Percentiles rank a stretch among this genome's conserved stretches.
phyloP scores from a whole-genome alignment of 2,113 vertebrate genomes.

The Merops nubicus region DNA sequence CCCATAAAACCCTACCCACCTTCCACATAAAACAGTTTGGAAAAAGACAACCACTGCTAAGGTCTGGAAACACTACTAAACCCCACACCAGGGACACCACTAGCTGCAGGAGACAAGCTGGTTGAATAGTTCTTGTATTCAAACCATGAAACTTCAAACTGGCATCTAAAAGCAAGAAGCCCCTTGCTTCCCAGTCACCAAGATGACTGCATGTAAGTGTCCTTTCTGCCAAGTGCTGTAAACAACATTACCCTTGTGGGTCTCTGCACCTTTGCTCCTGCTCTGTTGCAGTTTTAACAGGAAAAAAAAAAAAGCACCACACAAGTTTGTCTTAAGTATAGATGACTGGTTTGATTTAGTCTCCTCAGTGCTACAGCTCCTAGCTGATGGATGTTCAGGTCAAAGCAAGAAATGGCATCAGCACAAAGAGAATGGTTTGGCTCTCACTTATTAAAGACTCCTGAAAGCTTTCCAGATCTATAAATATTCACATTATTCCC shows the following conservation, averaged over 20 bases:
- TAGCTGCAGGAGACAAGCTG: neutral
- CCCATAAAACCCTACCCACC: constrained; percentile 15
- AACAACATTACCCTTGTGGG: fast-evolving
- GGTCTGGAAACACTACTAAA: neutral
- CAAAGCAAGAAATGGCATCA: constrained; percentile 34
- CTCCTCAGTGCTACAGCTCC: neutral
- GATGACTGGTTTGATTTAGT: neutral
- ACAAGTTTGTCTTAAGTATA: neutral
- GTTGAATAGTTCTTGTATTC: neutral
- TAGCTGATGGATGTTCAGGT: constrained; percentile 26
- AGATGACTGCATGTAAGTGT: neutral
- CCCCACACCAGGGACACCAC: fast-evolving
- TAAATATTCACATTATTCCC: constrained; percentile 58
- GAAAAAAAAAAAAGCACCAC: fast-evolving
- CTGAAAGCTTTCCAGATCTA: constrained; percentile 42
- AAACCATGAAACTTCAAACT: neutral
- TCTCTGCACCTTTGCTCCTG: neutral
- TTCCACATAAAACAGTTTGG: neutral
- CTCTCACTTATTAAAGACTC: constrained; percentile 25
- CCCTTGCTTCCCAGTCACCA: neutral
- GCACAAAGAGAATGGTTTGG: neutral
- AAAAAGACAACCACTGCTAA: neutral
- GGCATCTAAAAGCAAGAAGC: neutral
- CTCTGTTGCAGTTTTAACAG: neutral
- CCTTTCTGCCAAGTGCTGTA: neutral